These are phyloP conservation scores for Callosobruchus maculatus DNA, from an alignment of 2,888 invertebrate genomes.

Conservation along the genomic window DNA sequence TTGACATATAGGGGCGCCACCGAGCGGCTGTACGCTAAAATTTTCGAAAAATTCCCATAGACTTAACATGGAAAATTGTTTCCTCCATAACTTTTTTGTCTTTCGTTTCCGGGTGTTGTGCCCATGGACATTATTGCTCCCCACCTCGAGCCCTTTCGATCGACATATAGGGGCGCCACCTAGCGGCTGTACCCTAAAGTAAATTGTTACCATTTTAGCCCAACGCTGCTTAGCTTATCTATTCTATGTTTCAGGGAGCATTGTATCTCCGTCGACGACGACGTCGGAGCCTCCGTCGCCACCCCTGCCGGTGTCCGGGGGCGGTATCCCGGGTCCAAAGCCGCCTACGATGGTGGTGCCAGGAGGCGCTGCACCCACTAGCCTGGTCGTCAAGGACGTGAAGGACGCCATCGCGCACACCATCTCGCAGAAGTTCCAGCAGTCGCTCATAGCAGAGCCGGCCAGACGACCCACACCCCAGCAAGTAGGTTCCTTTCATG, in stretches of 20 bases:
- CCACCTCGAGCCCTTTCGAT: too few species aligned
- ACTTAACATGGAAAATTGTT: too few species aligned
- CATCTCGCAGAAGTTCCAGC: conserved; percentile 81
- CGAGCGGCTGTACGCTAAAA: too few species aligned
- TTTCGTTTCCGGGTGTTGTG: too few species aligned
- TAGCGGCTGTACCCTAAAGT: too few species aligned
- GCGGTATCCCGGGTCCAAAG: conserved; percentile 40
- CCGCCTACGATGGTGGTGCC: neutral
- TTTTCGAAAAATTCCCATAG: too few species aligned
- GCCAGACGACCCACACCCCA: neutral
- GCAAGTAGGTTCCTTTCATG: conserved; percentile 11
- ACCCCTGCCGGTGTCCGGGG: conserved; percentile 40
- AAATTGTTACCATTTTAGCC: too few species aligned
- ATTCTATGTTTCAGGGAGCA: conserved; percentile 13
- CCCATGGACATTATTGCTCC: too few species aligned
- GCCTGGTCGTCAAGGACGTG: conserved; percentile 75
- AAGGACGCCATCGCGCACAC: conserved; percentile 91
- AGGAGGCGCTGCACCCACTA: conserved; percentile 43
- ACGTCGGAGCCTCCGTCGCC: conserved; percentile 55
- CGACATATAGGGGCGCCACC: too few species aligned
- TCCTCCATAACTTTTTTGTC: too few species aligned
- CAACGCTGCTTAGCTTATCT: too few species aligned
- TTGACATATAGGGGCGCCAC: too few species aligned
- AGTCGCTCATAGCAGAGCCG: conserved; percentile 21
- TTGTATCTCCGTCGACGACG: conserved; percentile 52